These are phyloP conservation scores for Microcebus griseorufus DNA, from an alignment of 2,113 vertebrate genomes.

Conservation along the genomic window DNA sequence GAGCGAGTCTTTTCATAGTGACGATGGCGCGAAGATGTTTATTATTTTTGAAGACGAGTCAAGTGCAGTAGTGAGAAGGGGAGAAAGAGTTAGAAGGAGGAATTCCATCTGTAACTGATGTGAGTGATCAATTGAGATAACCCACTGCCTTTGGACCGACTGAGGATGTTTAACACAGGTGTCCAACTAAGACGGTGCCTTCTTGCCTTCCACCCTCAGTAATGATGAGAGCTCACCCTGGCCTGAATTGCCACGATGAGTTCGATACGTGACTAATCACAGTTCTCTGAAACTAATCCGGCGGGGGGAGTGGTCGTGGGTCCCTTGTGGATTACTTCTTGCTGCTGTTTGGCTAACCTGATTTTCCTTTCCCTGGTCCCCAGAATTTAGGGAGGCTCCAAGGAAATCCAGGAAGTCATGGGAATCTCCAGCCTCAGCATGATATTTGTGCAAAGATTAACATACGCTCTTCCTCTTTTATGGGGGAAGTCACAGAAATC, in stretches of 20 bases:
- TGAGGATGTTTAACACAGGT: not conserved
- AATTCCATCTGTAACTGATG: too few relatives aligned
- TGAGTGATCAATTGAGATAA: too few relatives aligned
- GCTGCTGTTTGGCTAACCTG: conserved; percentile 22
- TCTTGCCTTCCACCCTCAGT: not conserved
- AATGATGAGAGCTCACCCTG: not conserved
- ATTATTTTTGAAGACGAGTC: not conserved
- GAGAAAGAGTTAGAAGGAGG: too few relatives aligned
- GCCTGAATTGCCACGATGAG: not conserved
- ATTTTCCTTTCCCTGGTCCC: not conserved
- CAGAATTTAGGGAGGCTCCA: not conserved
- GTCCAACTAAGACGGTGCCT: not conserved
- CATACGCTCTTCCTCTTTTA: conserved; percentile 23
- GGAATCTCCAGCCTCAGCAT: not conserved
- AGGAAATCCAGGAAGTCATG: not conserved
- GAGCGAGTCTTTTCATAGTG: not conserved
- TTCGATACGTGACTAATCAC: not conserved
- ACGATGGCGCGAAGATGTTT: not conserved
- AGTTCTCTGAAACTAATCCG: not conserved
- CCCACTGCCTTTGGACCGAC: too few relatives aligned
- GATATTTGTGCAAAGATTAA: conserved; percentile 11
- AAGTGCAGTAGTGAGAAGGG: too few relatives aligned
- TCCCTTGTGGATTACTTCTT: not conserved
- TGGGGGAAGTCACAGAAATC: conserved; percentile 61
- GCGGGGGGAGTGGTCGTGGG: not conserved